Evolutionary conservation across 2,888 invertebrate genomes (phyloP).

Genomic region (Caenorhabditis auriculariae): DNA sequence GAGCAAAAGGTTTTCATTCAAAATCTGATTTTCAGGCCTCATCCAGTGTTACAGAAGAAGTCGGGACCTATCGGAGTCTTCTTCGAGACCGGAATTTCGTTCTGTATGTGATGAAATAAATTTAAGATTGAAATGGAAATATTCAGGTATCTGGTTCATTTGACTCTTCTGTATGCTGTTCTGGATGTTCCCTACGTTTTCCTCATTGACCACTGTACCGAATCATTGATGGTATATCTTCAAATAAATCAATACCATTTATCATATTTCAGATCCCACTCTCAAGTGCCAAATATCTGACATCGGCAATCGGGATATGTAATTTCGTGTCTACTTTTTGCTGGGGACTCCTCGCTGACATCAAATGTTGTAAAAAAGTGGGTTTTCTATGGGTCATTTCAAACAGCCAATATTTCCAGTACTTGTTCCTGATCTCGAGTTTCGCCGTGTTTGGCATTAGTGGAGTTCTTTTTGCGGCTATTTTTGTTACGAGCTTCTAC

Average conservation of each 20-base stretch:
- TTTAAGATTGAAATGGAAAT: background rate
- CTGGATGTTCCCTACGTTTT: conserved; percentile 85
- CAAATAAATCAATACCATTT: conserved; percentile 60
- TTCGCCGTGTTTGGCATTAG: too few relatives aligned
- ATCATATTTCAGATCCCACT: background rate
- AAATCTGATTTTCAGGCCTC: background rate
- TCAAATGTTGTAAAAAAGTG: conserved; percentile 69
- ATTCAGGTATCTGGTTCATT: conserved; percentile 15
- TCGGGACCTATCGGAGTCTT: background rate
- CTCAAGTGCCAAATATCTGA: conserved; percentile 67
- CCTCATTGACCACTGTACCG: conserved; percentile 80
- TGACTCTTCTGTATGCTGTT: conserved; percentile 82
- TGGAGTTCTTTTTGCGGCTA: too few relatives aligned
- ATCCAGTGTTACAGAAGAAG: background rate
- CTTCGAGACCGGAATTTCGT: background rate
- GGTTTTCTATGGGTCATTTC: background rate
- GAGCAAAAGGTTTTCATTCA: background rate
- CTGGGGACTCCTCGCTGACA: conserved; percentile 86
- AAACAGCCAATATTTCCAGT: too few relatives aligned
- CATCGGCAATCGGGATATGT: conserved; percentile 83
- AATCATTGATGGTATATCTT: conserved; percentile 71
- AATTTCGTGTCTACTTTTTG: conserved; percentile 87
- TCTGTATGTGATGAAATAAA: background rate
- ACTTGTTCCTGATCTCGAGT: too few relatives aligned
- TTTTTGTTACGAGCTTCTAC: too few relatives aligned